phyloP scores from a whole-genome alignment of 37 sponge, comb jelly and placozoan genomes.

The Haliclona indistincta region DNA sequence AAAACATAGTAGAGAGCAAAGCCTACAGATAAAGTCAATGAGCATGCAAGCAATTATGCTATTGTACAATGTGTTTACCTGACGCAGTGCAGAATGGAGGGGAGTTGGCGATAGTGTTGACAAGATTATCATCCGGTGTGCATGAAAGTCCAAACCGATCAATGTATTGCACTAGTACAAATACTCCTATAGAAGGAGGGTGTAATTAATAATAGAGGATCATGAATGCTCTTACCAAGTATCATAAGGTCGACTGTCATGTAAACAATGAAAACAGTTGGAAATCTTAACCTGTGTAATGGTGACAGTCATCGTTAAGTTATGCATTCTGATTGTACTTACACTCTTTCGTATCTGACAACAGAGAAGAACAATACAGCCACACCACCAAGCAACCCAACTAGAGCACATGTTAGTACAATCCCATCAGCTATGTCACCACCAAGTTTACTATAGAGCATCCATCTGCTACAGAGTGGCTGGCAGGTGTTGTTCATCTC shows the following conservation, averaged over 20 bases:
- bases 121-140: slow-evolving; percentile 4
- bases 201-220: not conserved
- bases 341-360: slow-evolving; percentile 40
- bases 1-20: slow-evolving; percentile 17
- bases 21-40: slow-evolving; percentile 13
- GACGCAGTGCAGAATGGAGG: slow-evolving; percentile 37
- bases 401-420: not conserved
- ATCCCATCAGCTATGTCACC: not conserved
- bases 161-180: slow-evolving; percentile 22
- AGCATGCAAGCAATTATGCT: not conserved
- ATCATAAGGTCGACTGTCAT: slow-evolving; percentile 23
- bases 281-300: slow-evolving; percentile 13
- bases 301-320: not conserved
- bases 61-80: not conserved
- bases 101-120: slow-evolving; percentile 10
- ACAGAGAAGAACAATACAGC: slow-evolving; percentile 26
- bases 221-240: slow-evolving; percentile 12
- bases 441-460: not conserved
- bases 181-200: not conserved
- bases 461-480: not conserved
- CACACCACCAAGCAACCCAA: slow-evolving; percentile 10
- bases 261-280: slow-evolving; percentile 28
- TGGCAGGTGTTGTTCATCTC: slow-evolving; percentile 3
- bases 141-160: slow-evolving; percentile 26
- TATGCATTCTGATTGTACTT: not conserved